Evolutionary conservation across 2,113 vertebrate genomes (phyloP), one percentile per base, ranked within the genome.

Genomic region (Phaethornis superciliosus): DNA sequence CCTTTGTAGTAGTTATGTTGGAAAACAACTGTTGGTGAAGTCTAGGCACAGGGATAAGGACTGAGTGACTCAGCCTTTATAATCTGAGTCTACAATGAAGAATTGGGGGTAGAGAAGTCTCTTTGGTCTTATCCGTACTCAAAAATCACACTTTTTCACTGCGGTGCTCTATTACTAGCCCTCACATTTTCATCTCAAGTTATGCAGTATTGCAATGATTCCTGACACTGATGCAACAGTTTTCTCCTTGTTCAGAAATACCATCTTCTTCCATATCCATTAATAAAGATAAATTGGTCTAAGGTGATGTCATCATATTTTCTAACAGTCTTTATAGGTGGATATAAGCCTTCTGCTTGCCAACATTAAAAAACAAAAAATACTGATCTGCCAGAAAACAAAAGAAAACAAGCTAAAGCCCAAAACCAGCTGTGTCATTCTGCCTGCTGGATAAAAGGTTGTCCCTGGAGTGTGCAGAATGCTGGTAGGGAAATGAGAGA

Each of bases 91-190:
- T 67, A 1, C 59, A 56, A 74, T 28, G 37, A 70, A 69, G 55
- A 82, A 74, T 12, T 72, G 26, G 40, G 49, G 30, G 27, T 69
- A 16, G 49, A 76, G 62, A 88, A 52, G 28, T 42, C 19, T 37
- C 20, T 90, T 76, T 32, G 55, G 28, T 55, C 8, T 59, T 56
- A 15, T 15, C 23, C 7, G 26, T 27, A 19, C 47, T 91, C 1
- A 11, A 4, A 72, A 83, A 42, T 59, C 12, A 37, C 14, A 10
- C 23, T 60, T 77, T 20, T 27, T 59, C 0, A 0, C 74, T 72
- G 49, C 40, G 64, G 12, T 27, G 32, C 49, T 77, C 40, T 77
- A 9, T 75, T 52, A 42, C 22, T 62, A 33, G 26, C 12, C 52
- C 30, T 85, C 37, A 13, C 7, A 2, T 71, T 75, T 91, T 80